Evolutionary conservation across 1,140 invertebrate species (phyloP).

Genomic region (Diachasmimorpha longicaudata): DNA sequence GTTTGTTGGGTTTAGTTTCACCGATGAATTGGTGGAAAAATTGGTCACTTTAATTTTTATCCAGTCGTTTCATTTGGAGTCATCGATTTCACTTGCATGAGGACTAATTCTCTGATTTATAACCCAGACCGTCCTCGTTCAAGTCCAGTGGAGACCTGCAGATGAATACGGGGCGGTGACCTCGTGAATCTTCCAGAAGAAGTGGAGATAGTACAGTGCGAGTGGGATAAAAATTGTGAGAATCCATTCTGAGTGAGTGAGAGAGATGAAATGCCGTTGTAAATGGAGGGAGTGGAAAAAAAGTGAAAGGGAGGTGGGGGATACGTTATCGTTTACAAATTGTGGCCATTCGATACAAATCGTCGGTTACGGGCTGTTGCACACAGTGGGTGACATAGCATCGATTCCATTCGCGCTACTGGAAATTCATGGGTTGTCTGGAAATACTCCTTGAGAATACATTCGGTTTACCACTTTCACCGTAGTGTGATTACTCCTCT

Average conservation of each 20-base stretch:
- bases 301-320: neutral
- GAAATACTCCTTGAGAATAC: constrained; percentile 1
- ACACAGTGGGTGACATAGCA: constrained; percentile 19
- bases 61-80: neutral
- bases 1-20: neutral
- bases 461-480: neutral
- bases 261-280: neutral
- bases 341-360: constrained; percentile 10
- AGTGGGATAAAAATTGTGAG: neutral
- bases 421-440: neutral
- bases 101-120: constrained; percentile 4
- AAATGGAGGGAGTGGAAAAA: neutral
- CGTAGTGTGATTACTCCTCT: neutral
- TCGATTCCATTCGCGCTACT: constrained; percentile 5
- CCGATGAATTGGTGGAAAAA: neutral
- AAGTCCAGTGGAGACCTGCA: neutral
- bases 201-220: neutral
- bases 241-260: neutral
- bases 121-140: neutral
- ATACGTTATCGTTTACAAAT: constrained; percentile 7
- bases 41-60: neutral
- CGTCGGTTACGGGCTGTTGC: constrained; percentile 17
- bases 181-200: constrained; percentile 4
- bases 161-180: neutral
- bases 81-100: constrained; percentile 10